Percentiles rank a stretch among this genome's conserved stretches.
Conservation (phyloP, 2,888 invertebrate species). For the Diarsia dahlii region DNA sequence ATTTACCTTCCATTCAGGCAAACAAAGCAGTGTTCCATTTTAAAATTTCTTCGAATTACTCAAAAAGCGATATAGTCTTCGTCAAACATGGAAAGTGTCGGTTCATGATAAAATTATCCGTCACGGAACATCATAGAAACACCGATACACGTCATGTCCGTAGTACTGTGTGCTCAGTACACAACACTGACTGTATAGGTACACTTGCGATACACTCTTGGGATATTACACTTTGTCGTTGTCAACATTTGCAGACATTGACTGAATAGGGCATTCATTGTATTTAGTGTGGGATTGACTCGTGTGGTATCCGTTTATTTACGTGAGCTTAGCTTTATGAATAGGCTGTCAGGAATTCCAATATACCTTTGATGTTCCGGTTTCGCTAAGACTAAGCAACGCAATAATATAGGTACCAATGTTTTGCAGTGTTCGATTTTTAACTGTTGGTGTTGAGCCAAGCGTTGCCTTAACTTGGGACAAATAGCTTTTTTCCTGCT, state of each 20-base stretch:
- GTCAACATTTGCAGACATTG: conserved; percentile 57
- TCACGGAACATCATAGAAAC: conserved; percentile 28
- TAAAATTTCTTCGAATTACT: conserved; percentile 28
- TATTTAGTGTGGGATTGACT: conserved; percentile 26
- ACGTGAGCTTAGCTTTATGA: conserved; percentile 11
- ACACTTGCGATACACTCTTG: conserved; percentile 33
- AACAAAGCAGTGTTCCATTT: not conserved
- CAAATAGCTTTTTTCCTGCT: not conserved
- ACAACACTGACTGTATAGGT: conserved; percentile 38
- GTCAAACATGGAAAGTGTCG: conserved; percentile 43
- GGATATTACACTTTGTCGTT: conserved; percentile 41
- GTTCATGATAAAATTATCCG: conserved; percentile 50
- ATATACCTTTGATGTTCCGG: not conserved
- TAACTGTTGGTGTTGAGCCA: not conserved
- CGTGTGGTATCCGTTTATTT: conserved; percentile 24
- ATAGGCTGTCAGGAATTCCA: conserved; percentile 7
- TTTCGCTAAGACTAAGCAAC: not conserved
- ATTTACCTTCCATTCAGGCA: not conserved
- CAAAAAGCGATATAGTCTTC: conserved; percentile 48
- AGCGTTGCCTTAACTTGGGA: not conserved
- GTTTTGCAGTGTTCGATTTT: no score
- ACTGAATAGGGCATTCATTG: conserved; percentile 51
- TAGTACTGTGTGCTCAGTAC: conserved; percentile 32
- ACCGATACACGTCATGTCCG: not conserved
- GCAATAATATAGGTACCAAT: not conserved